These are phyloP conservation scores for Lycorma delicatula DNA, from an alignment of 1,140 invertebrate genomes.

Conservation along the genomic window DNA sequence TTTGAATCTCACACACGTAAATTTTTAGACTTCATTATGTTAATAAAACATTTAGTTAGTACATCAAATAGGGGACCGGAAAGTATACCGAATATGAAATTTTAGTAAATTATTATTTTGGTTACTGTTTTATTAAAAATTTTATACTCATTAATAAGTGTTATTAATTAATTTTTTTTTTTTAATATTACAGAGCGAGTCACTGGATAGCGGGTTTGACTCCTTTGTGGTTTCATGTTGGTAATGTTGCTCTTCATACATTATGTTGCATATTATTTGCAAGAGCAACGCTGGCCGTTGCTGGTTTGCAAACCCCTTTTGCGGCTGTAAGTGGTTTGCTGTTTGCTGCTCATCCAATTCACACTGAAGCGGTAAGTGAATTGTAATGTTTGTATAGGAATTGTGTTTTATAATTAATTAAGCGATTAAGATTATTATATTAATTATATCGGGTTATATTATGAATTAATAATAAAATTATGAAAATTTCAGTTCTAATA, in stretches of 20 bases:
- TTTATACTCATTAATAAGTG: neutral
- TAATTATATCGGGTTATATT: too few species aligned
- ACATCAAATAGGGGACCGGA: too few species aligned
- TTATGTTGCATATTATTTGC: slow-evolving; percentile 61
- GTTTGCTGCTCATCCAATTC: slow-evolving; percentile 83
- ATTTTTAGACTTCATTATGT: too few species aligned
- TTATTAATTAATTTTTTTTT: neutral
- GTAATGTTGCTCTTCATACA: slow-evolving; percentile 64
- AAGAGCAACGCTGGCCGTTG: slow-evolving; percentile 52
- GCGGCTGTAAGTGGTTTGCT: slow-evolving; percentile 58
- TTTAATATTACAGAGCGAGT: slow-evolving; percentile 50
- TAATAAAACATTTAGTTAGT: too few species aligned
- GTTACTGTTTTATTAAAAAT: neutral
- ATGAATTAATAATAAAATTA: too few species aligned
- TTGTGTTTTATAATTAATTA: too few species aligned
- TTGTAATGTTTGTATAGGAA: too few species aligned
- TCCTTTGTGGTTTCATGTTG: slow-evolving; percentile 63
- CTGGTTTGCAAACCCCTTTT: slow-evolving; percentile 52
- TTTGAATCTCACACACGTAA: too few species aligned
- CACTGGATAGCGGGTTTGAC: slow-evolving; percentile 55
- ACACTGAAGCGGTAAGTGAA: slow-evolving; percentile 78
- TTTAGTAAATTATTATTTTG: neutral
- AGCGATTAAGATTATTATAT: too few species aligned
- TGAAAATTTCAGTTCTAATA: too few species aligned
- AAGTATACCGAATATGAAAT: too few species aligned